These are phyloP conservation scores for Typhlichthys eigenmanni DNA, from an alignment of 2,797 vertebrate genomes.

Conservation along the genomic window DNA sequence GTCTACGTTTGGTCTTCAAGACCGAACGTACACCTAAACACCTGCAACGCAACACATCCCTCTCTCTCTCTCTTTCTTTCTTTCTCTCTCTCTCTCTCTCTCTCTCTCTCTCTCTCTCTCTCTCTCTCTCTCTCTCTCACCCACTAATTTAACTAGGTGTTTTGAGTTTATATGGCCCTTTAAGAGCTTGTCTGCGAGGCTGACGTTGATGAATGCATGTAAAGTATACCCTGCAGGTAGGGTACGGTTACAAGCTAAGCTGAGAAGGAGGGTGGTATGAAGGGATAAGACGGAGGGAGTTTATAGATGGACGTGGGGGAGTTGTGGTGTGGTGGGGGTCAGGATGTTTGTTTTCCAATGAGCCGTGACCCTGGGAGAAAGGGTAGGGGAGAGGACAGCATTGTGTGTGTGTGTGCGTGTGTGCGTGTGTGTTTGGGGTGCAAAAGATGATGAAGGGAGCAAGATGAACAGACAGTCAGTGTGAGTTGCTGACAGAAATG, in stretches of 20 bases:
- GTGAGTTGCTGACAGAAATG: too few species aligned
- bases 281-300: conserved; percentile 57
- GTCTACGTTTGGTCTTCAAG: too few species aligned
- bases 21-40: not conserved
- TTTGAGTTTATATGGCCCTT: conserved; percentile 53
- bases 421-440: not conserved
- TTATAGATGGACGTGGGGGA: conserved; percentile 59
- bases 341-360: conserved; percentile 80
- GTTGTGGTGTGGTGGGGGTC: conserved; percentile 38
- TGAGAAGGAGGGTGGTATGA: conserved; percentile 42
- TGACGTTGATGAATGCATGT: conserved; percentile 88
- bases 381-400: conserved; percentile 43
- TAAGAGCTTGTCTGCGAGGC: conserved; percentile 69
- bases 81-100: too few species aligned
- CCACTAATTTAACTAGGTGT: conserved; percentile 65
- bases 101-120: too few species aligned
- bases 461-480: not conserved
- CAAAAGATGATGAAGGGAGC: not conserved
- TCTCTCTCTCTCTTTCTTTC: conserved; percentile 36
- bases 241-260: conserved; percentile 82
- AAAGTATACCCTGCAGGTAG: conserved; percentile 85
- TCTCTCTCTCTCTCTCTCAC: conserved; percentile 37
- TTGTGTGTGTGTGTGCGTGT: conserved; percentile 40
- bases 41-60: too few species aligned
- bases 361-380: conserved; percentile 76